Percentiles rank a stretch among this genome's conserved stretches.
Evolutionary conservation across 2,113 vertebrate genomes (phyloP).

Genomic region (Suncus etruscus): DNA sequence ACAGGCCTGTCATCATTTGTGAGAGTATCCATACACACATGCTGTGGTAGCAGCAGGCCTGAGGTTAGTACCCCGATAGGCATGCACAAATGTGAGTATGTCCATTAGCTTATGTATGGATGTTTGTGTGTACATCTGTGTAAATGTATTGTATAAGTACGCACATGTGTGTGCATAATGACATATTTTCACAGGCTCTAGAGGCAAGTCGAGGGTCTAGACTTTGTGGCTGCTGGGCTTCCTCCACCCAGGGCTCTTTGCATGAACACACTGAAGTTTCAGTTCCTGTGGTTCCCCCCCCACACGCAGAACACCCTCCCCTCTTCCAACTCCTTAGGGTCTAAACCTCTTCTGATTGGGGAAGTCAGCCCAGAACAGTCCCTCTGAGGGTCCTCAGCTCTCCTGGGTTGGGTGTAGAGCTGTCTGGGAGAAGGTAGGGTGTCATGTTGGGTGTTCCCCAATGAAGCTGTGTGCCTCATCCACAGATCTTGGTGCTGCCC

Average conservation of each 20-base stretch:
- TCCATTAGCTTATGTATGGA: too few species aligned
- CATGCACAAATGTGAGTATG: too few species aligned
- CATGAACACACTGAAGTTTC: not conserved
- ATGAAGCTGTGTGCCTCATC: not conserved
- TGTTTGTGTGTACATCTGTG: too few species aligned
- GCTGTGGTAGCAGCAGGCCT: too few species aligned
- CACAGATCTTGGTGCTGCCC: accelerated
- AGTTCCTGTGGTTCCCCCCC: not conserved
- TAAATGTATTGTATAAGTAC: too few species aligned
- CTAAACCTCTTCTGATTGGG: not conserved
- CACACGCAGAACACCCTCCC: not conserved
- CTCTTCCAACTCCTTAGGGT: not conserved
- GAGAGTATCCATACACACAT: too few species aligned
- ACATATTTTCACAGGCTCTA: too few species aligned
- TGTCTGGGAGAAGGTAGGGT: not conserved
- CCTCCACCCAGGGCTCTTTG: not conserved
- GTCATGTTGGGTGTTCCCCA: not conserved
- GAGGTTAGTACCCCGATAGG: too few species aligned
- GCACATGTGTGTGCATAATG: too few species aligned
- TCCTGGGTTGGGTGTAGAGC: not conserved
- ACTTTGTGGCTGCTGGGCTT: not conserved
- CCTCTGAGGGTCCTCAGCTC: not conserved
- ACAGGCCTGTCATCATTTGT: too few species aligned
- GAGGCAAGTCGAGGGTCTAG: not conserved
- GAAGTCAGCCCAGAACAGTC: not conserved